Percentiles rank a stretch among this genome's conserved stretches.
phyloP scores from a whole-genome alignment of 1,140 invertebrate species.

The Anadara kagoshimensis region DNA sequence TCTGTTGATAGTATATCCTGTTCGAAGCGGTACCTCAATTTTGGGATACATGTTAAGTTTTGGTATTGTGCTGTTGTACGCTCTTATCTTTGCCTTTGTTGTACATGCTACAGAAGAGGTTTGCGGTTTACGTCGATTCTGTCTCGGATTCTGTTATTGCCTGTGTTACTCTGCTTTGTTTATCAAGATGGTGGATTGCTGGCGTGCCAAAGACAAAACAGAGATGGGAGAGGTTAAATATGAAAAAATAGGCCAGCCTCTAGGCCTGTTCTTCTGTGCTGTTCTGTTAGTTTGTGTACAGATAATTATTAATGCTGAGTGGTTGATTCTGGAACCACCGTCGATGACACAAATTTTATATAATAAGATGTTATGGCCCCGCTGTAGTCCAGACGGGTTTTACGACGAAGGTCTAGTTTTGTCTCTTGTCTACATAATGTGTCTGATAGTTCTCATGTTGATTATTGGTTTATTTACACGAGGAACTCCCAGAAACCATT shows the following conservation, averaged over 20 bases:
- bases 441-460: constrained; percentile 72
- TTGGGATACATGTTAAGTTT: constrained; percentile 75
- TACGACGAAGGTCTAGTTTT: constrained; percentile 75
- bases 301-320: constrained; percentile 73
- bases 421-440: constrained; percentile 75
- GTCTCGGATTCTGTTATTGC: constrained; percentile 73
- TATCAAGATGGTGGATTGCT: constrained; percentile 75
- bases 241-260: constrained; percentile 67
- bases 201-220: constrained; percentile 67
- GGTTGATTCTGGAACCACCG: constrained; percentile 73
- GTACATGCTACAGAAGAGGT: constrained; percentile 71
- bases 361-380: constrained; percentile 62
- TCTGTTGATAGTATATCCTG: constrained; percentile 74
- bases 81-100: constrained; percentile 75
- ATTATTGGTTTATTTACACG: constrained; percentile 72
- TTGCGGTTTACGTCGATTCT: constrained; percentile 74
- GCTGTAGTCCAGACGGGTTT: constrained; percentile 64
- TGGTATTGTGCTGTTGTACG: constrained; percentile 74
- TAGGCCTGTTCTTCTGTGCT: constrained; percentile 72
- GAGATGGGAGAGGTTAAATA: constrained; percentile 66
- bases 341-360: constrained; percentile 54
- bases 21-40: constrained; percentile 74
- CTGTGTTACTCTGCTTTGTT: constrained; percentile 74
- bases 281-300: constrained; percentile 73
- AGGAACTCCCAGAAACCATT: constrained; percentile 57